Base-by-base conservation (phyloP, 2,113 vertebrate species). In the Sander vitreus region DNA sequence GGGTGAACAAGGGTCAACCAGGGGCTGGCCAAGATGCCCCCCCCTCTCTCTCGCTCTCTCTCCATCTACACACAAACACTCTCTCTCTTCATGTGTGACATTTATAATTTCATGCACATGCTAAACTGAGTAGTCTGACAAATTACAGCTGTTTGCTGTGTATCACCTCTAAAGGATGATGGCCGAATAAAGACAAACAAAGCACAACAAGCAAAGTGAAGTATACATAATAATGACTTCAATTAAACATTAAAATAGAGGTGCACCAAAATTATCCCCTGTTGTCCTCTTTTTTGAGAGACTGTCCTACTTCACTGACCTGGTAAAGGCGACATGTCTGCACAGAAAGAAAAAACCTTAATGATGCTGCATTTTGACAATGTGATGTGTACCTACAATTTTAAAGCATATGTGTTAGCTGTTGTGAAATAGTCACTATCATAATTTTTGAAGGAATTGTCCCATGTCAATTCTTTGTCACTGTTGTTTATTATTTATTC, bases 221-320 rank as follows among this genome's bases (percentile, higher is more conserved):
- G 69, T 30, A 39, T 66, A 74, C 64, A 70, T 50, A 60, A 71
- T 88, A 90, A 89, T 43, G 62, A 86, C 76, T 86, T 89, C 80
- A 91, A 91, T 92, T 92, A 89, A 78, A 87, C 85, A 59, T 33
- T 69, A 43, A 91, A 86, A 93, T 76, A 72, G 78, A 85, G 55
- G 78, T 65, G 73, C 59, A 70, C 85, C 67, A 83, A 88, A 94
- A 81, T 86, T 80, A 92, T 92, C 88, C 82, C 76, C 75, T 43
- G 73, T 65, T 58, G 86, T 76, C 81, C 88, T 89, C 84, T 79
- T 92, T 93, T 91, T 84, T 62, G 50, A 83, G 73, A 64, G 80
- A 62, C 84, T 85, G 91, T 83, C 92, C 94, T 78, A 95, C 76
- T 95, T 95, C 82, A 83, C 68, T 81, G 92, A 93, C 92, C 93